A percentile compares a stretch with the other conserved stretches of the same genome.
Conservation (phyloP, 2,888 invertebrate genomes). For the Desoria tigrina region DNA sequence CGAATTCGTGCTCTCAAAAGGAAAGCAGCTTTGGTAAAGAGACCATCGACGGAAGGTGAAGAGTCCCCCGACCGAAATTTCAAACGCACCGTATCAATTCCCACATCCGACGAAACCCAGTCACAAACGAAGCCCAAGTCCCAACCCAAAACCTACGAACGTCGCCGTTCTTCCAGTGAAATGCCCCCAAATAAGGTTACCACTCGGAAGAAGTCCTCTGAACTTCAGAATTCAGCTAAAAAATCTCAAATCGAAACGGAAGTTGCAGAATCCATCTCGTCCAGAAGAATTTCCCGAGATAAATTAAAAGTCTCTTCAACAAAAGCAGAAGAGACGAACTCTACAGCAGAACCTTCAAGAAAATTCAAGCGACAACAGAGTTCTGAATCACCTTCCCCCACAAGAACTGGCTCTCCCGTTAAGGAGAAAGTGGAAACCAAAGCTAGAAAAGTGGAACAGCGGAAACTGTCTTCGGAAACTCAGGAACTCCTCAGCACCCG, state of each 20-base stretch:
- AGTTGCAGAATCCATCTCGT: too few relatives aligned
- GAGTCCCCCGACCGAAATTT: background rate
- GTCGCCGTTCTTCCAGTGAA: conserved; percentile 30
- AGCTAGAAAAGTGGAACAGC: background rate
- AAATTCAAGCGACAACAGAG: background rate
- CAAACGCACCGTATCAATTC: background rate
- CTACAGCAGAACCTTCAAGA: background rate
- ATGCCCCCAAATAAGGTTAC: conserved; percentile 22
- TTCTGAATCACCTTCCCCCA: background rate
- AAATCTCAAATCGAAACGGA: too few relatives aligned
- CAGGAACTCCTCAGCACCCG: conserved; percentile 43
- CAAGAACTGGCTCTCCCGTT: background rate
- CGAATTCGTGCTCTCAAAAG: conserved; percentile 75
- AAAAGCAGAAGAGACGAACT: background rate
- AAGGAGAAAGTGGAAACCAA: background rate
- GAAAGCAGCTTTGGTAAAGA: conserved; percentile 56
- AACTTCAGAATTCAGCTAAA: too few relatives aligned
- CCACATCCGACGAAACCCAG: background rate
- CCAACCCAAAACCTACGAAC: conserved; percentile 5
- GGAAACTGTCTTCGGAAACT: conserved; percentile 36
- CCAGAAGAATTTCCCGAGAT: background rate
- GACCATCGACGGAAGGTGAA: conserved; percentile 14
- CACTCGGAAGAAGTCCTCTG: conserved; percentile 24
- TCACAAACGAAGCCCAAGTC: too few relatives aligned
- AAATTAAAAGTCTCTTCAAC: background rate